Conservation (phyloP, 2,113 vertebrate species). For the Physeter macrocephalus region DNA sequence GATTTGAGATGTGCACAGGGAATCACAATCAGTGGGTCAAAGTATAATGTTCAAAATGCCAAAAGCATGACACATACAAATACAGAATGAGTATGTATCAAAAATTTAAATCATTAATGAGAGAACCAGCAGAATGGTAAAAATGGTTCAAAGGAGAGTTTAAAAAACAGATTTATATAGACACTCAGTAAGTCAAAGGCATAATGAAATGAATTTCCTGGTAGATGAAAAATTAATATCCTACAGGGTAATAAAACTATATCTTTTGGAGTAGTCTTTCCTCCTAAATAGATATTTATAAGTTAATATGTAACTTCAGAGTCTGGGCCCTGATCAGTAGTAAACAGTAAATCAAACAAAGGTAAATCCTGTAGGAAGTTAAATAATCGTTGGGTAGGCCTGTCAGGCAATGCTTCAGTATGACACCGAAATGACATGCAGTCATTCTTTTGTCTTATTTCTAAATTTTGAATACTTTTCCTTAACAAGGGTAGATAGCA, state of each 20-base stretch:
- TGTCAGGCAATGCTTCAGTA: neutral
- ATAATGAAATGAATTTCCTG: neutral
- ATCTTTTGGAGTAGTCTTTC: neutral
- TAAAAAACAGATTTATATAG: neutral
- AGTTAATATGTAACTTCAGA: neutral
- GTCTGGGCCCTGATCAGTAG: neutral
- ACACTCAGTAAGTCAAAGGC: constrained; percentile 8
- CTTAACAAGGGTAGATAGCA: neutral
- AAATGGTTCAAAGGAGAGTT: constrained; percentile 22
- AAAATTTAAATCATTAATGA: constrained; percentile 28
- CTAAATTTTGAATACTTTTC: neutral
- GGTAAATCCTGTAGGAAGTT: neutral
- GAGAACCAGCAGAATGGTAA: neutral
- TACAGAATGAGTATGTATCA: neutral
- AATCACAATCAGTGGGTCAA: neutral
- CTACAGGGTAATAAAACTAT: neutral
- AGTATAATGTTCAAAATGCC: constrained; percentile 8
- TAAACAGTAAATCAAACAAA: constrained; percentile 20
- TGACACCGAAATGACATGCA: neutral
- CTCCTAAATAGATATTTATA: constrained; percentile 24
- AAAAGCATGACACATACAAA: neutral
- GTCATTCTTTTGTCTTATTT: neutral
- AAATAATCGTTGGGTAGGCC: neutral
- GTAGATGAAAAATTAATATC: constrained; percentile 31
- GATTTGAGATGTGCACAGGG: neutral